phyloP scores from a whole-genome alignment of 2,113 vertebrate species.

The Chloebia gouldiae region DNA sequence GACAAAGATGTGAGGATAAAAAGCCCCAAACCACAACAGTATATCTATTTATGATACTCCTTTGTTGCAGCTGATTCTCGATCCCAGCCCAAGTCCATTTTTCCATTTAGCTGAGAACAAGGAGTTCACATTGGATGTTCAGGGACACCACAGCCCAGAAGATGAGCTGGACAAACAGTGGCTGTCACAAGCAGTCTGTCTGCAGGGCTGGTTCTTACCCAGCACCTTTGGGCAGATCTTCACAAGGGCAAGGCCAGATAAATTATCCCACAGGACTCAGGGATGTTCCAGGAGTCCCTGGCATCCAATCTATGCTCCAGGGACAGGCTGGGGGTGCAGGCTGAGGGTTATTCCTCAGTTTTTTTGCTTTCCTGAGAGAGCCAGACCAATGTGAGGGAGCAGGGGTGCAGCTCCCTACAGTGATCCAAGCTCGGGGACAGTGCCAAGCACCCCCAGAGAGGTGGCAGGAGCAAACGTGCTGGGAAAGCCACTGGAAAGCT shows the following conservation, averaged over 20 bases:
- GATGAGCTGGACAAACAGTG: neutral
- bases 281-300: neutral
- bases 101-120: neutral
- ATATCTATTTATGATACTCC: neutral
- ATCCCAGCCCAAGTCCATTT: neutral
- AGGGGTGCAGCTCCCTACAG: neutral
- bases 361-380: neutral
- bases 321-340: neutral
- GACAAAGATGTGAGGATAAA: neutral
- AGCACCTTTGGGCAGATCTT: neutral
- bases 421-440: fast-evolving
- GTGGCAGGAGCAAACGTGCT: neutral
- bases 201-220: neutral
- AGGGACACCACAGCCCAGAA: neutral
- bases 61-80: neutral
- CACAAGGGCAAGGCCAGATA: neutral
- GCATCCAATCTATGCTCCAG: fast-evolving
- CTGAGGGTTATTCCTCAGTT: neutral
- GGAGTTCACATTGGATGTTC: fast-evolving
- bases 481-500: neutral
- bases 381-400: fast-evolving
- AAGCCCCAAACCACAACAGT: neutral
- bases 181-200: neutral
- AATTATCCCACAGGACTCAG: neutral
- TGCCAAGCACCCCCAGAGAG: neutral